Evolutionary conservation across 1,140 invertebrate species (phyloP), one percentile per base, ranked within the genome.

Genomic region (Mya arenaria): DNA sequence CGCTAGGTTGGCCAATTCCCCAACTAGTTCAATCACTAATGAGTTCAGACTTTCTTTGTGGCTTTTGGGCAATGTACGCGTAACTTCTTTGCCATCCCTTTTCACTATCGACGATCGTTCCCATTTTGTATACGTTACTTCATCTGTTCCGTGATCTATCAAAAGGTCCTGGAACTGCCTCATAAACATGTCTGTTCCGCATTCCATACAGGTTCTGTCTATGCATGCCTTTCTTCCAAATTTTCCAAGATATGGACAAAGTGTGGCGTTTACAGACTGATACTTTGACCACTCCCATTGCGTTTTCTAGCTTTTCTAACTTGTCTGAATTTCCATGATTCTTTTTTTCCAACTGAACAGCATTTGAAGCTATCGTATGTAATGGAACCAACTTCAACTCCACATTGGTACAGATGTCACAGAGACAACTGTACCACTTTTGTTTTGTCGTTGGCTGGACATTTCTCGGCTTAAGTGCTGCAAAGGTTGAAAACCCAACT

Each of bases 371-470:
- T 23, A 63, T 25, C 62, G 36, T 30, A 25, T 52, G 30, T 23
- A 75, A 23, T 25, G 58, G 37, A 25, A 62, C 34, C 28, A 78
- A 3, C 34, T 78, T 78, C 23, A 78, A 39, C 32, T 78, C 75
- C 6, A 48, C 30, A 68, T 78, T 78, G 15, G 75, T 32, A 55
- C 62, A 78, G 17, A 32, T 28, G 4, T 68, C 75, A 56, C 63
- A 78, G 6, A 78, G 25, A 34, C 75, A 68, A 32, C 62, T 62
- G 52, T 32, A 52, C 75, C 60, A 78, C 13, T 19, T 0, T 39
- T 79, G 63, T 58, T 79, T 68, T 25, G 13, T 69, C 34, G 77
- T 79, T 10, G 63, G n/a, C 28, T 79, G 41, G 1, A 79, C 65
- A 69, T 56, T 68, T 39, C n/a, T 41, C 63, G 78, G 78, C 25